Percentiles rank a stretch among this genome's conserved stretches.
These are phyloP conservation scores for Artibeus jamaicensis DNA, from an alignment of 2,797 vertebrate species.

Conservation along the genomic window DNA sequence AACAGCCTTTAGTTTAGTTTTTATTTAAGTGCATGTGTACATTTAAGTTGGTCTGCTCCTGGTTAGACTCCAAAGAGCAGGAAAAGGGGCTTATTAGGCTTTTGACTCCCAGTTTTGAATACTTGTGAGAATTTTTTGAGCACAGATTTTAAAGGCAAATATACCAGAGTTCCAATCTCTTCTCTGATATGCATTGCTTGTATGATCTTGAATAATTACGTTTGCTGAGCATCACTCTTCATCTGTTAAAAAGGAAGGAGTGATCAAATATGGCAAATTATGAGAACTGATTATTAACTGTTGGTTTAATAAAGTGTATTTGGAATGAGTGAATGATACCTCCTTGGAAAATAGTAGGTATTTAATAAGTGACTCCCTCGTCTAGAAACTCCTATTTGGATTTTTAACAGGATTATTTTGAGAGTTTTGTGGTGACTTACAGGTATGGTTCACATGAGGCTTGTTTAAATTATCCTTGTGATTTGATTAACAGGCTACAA, in stretches of 20 bases:
- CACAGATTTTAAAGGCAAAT: neutral
- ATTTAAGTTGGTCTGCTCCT: neutral
- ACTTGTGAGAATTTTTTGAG: neutral
- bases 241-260: neutral
- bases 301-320: constrained; percentile 8
- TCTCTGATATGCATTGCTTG: constrained; percentile 48
- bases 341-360: neutral
- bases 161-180: neutral
- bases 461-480: neutral
- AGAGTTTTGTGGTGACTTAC: neutral
- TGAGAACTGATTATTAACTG: neutral
- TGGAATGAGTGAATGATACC: neutral
- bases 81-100: neutral
- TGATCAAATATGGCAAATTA: neutral
- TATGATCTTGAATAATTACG: constrained; percentile 69
- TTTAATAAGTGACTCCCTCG: constrained; percentile 19
- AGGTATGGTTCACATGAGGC: neutral
- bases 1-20: neutral
- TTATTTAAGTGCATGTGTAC: neutral
- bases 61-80: neutral
- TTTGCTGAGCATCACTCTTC: constrained; percentile 18
- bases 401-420: constrained; percentile 50
- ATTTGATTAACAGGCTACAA: neutral
- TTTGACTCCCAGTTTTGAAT: neutral
- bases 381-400: neutral